These are phyloP conservation scores for Drosophila micromelanica DNA, from an alignment of 1,140 invertebrate genomes.

Conservation along the genomic window DNA sequence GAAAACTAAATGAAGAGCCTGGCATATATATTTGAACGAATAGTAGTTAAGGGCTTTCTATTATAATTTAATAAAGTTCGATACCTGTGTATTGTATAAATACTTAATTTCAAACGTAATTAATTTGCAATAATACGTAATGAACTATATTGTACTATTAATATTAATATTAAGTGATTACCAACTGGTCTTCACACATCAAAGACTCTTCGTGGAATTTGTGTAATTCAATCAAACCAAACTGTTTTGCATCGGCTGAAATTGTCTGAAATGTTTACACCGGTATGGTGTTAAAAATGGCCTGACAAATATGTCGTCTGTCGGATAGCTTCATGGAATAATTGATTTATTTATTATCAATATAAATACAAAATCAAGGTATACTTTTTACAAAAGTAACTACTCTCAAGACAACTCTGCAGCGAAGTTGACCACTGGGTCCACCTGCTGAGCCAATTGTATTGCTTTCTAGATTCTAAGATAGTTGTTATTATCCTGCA, in stretches of 20 bases:
- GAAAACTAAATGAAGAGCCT: slow-evolving; percentile 41
- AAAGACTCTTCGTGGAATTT: no score
- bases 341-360: no score
- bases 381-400: no score
- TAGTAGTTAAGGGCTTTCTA: slow-evolving; percentile 66
- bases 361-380: no score
- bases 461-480: no score
- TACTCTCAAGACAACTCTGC: neutral
- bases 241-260: no score
- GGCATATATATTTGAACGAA: slow-evolving; percentile 56
- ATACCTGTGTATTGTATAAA: slow-evolving; percentile 39
- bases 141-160: neutral
- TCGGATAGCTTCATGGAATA: no score
- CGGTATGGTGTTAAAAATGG: no score
- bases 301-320: no score
- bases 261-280: no score
- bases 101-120: slow-evolving; percentile 22
- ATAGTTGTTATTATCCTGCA: neutral
- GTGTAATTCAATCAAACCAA: no score
- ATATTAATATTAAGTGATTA: neutral
- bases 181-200: no score
- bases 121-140: slow-evolving; percentile 12
- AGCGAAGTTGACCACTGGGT: neutral
- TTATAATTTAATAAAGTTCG: slow-evolving; percentile 54
- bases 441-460: neutral